Evolutionary conservation across 2,113 vertebrate species (phyloP).

Genomic region (Vulpes lagopus): DNA sequence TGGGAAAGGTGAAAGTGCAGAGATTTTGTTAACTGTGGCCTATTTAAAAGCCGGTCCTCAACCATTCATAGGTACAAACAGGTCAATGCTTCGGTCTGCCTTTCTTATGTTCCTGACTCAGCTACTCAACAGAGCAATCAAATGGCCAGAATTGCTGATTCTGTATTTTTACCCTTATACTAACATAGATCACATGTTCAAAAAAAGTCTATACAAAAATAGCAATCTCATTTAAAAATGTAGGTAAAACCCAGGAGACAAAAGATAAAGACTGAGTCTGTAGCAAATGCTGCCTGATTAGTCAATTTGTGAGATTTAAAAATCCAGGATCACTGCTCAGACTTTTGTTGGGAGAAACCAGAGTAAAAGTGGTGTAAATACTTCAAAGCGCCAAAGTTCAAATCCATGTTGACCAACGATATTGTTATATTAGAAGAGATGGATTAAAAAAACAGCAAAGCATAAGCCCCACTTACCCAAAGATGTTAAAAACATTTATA

Average conservation of each 20-base stretch:
- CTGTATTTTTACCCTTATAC: not conserved
- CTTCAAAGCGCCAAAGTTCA: not conserved
- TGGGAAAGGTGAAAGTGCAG: not conserved
- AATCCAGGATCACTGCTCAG: not conserved
- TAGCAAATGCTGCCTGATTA: not conserved
- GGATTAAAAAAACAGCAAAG: not conserved
- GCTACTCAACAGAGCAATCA: not conserved
- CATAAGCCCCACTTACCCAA: not conserved
- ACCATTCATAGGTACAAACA: not conserved
- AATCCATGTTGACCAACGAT: not conserved
- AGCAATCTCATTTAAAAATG: constrained; percentile 31
- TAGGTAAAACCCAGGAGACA: constrained; percentile 40
- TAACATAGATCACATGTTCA: not conserved
- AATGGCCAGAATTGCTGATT: constrained; percentile 35
- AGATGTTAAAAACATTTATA: not conserved
- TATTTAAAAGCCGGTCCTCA: constrained; percentile 17
- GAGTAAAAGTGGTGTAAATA: not conserved
- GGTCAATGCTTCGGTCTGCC: not conserved
- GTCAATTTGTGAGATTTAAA: constrained; percentile 36
- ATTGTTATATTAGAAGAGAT: not conserved
- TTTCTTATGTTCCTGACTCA: constrained; percentile 32
- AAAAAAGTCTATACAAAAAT: constrained; percentile 47
- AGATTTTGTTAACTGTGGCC: constrained; percentile 32
- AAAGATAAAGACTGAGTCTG: not conserved
- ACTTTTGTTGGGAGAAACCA: constrained; percentile 3